Conservation (phyloP, 2,888 invertebrate genomes). For the Amphipyra tragopoginis region DNA sequence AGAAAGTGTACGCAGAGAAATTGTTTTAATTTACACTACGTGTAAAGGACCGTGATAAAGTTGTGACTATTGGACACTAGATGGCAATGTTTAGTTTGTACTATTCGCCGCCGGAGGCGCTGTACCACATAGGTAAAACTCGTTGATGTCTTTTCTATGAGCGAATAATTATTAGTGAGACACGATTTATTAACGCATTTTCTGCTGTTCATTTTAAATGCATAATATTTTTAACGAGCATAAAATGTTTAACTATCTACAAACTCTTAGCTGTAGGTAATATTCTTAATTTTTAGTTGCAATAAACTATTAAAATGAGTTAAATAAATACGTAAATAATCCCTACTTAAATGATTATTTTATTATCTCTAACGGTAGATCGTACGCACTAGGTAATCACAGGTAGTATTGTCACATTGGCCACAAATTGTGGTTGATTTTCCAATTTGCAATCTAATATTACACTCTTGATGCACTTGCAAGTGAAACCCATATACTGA, state of each 20-base stretch:
- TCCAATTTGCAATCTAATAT: slow-evolving; percentile 55
- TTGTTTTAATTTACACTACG: neutral
- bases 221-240: too few species aligned
- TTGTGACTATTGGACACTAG: slow-evolving; percentile 35
- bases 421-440: slow-evolving; percentile 64
- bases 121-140: neutral
- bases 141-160: slow-evolving; percentile 58
- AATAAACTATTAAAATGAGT: too few species aligned
- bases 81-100: slow-evolving; percentile 26
- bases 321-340: too few species aligned
- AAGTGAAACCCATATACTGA: slow-evolving; percentile 60
- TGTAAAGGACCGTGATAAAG: slow-evolving; percentile 28
- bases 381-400: slow-evolving; percentile 22
- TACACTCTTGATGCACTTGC: slow-evolving; percentile 54
- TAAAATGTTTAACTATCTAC: too few species aligned
- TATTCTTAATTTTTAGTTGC: too few species aligned
- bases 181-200: neutral
- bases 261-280: too few species aligned
- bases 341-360: neutral
- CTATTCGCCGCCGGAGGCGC: slow-evolving; percentile 13
- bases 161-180: neutral
- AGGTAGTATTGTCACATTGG: slow-evolving; percentile 36
- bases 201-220: neutral
- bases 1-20: too few species aligned
- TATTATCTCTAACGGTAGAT: slow-evolving; percentile 2